Conservation (phyloP, 2,113 vertebrate species). For the Emberiza fucata region DNA sequence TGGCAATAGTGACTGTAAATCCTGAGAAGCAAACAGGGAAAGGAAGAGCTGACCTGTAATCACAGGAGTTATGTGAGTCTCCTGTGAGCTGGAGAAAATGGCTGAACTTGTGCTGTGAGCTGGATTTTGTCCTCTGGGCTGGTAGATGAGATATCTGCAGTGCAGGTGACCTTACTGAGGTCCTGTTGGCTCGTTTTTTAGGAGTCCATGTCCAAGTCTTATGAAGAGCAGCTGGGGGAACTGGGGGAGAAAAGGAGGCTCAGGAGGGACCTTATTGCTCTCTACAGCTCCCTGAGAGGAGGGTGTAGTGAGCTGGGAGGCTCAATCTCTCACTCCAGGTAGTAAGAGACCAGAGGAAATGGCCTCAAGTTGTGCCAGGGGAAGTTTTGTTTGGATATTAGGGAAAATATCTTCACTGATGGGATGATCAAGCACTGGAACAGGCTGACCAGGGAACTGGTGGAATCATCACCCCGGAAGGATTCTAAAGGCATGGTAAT, state of each 20-base stretch:
- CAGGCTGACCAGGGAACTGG: neutral
- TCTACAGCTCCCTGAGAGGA: neutral
- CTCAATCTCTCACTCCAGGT: neutral
- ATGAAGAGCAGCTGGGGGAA: neutral
- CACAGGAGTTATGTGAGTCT: neutral
- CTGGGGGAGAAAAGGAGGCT: neutral
- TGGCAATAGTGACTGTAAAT: neutral
- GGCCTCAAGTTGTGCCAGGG: neutral
- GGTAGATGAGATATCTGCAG: neutral
- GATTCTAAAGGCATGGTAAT: neutral
- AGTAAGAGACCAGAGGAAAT: neutral
- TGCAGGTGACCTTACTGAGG: neutral
- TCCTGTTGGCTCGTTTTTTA: neutral
- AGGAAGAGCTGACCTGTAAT: neutral
- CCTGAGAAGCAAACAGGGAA: neutral
- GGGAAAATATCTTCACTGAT: neutral
- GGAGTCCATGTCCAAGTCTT: neutral
- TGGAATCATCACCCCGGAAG: neutral
- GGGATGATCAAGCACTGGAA: neutral
- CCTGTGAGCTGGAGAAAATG: neutral
- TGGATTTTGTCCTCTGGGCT: neutral
- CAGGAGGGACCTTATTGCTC: neutral
- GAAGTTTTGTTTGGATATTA: neutral
- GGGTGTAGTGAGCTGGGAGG: neutral
- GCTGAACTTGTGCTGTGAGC: neutral